These are phyloP conservation scores for Pseudococcus jackbeardsleyi DNA, from an alignment of 2,888 invertebrate species.

Conservation along the genomic window DNA sequence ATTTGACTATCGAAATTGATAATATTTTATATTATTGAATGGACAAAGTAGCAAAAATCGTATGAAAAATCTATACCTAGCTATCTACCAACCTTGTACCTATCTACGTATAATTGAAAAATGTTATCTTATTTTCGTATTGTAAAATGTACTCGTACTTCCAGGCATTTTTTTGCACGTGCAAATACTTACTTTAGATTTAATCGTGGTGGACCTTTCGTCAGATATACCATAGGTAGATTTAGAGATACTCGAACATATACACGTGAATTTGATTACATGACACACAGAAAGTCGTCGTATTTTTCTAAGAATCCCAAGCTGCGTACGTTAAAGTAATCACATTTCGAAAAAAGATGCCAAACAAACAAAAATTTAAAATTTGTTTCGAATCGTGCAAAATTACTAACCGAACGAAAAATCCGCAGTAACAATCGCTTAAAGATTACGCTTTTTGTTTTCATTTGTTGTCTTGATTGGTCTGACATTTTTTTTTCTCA, in stretches of 20 bases:
- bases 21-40: too few species aligned
- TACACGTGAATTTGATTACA: background rate
- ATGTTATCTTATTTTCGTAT: background rate
- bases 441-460: constrained; percentile 37
- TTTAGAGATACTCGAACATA: background rate
- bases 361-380: background rate
- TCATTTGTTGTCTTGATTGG: background rate
- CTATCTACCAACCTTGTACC: background rate
- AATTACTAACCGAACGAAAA: background rate
- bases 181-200: background rate
- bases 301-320: background rate
- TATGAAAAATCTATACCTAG: background rate
- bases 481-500: background rate
- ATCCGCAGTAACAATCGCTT: background rate
- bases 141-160: background rate
- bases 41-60: background rate
- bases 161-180: background rate
- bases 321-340: background rate
- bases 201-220: background rate
- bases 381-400: background rate
- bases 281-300: background rate
- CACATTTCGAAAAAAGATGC: background rate
- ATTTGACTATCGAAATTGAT: too few species aligned
- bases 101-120: background rate
- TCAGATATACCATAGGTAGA: background rate